Base-by-base conservation (phyloP, 2,113 vertebrate species). In the Lophura nycthemera region DNA sequence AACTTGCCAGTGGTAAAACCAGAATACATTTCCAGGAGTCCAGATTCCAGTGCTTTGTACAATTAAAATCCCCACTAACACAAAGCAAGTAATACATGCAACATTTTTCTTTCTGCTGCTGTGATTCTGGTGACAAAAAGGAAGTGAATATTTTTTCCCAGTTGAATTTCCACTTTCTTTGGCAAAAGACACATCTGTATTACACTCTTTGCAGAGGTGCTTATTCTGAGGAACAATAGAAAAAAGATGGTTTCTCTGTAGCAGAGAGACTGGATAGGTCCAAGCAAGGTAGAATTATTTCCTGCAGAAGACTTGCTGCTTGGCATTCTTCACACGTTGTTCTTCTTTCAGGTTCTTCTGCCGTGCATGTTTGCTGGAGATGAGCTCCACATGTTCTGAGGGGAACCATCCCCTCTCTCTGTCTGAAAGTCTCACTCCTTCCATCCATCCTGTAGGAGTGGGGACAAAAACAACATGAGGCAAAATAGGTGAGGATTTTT, bases 391-490 rank as follows among this genome's bases (percentile, higher is more conserved):
- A 4, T 99, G 98, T 19, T 98, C 97, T 1, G 97, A 45, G 0
- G 98, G 99, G 42, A 98, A 98, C 99, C 99, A 99, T 69, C 99
- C 99, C 80, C 96, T 98, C 59, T 99, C 98, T 14, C 98, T 96
- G 83, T 99, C 99, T 2, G 99, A 99, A 47, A 99, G 98, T 66
- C 98, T 98, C 54, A 99, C 97, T 59, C 99, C 99, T 94, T 99
- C 98, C 13, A 99, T 98, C 99, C 99, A 99, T 67, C 99, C 99
- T 99, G 94, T 1, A 10, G 87, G 32, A 24, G 48, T 60, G 75
- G 57, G n/a, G 11, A 60, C 57, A 72, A 73, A 40, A 13, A 77
- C 27, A 95, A 48, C 30, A 8, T 42, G 9, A 79, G 22, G n/a
- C 6, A 48, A 67, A 65, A 20, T 0, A 47, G 27, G 32, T 15